Percentiles rank a stretch among this genome's conserved stretches.
phyloP scores from a whole-genome alignment of 1,140 invertebrate species.

The Melanaphis sacchari region DNA sequence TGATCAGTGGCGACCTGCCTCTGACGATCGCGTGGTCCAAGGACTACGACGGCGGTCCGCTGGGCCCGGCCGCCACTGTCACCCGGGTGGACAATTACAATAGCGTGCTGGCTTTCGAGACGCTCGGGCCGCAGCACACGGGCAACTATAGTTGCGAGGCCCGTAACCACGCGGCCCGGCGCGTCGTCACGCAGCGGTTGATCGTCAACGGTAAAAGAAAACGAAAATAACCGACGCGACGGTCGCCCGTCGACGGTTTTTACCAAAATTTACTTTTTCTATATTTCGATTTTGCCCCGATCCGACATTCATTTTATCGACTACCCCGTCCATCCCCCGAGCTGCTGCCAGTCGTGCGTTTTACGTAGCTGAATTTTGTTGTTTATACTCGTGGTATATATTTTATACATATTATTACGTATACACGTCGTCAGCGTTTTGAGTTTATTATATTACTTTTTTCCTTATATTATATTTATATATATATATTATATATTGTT shows the following conservation, averaged over 20 bases:
- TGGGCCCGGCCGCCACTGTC: constrained; percentile 71
- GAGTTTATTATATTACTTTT: background rate
- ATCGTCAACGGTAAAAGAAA: constrained; percentile 78
- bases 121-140: constrained; percentile 77
- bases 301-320: background rate
- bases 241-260: background rate
- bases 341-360: constrained; percentile 6
- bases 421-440: background rate
- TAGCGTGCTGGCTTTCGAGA: constrained; percentile 80
- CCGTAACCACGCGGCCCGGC: constrained; percentile 75
- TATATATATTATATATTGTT: background rate
- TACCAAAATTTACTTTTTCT: background rate
- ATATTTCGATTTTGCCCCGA: background rate
- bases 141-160: constrained; percentile 80
- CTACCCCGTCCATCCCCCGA: background rate
- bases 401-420: background rate
- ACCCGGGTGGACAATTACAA: constrained; percentile 79
- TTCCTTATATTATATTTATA: too few relatives aligned
- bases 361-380: constrained; percentile 18
- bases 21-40: constrained; percentile 80
- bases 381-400: background rate
- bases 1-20: constrained; percentile 79
- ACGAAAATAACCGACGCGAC: background rate
- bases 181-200: constrained; percentile 76
- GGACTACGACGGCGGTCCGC: constrained; percentile 68